Percentiles rank a stretch among this genome's conserved stretches.
Evolutionary conservation across 2,797 vertebrate genomes (phyloP).

Genomic region (Sebastes trivittatus): DNA sequence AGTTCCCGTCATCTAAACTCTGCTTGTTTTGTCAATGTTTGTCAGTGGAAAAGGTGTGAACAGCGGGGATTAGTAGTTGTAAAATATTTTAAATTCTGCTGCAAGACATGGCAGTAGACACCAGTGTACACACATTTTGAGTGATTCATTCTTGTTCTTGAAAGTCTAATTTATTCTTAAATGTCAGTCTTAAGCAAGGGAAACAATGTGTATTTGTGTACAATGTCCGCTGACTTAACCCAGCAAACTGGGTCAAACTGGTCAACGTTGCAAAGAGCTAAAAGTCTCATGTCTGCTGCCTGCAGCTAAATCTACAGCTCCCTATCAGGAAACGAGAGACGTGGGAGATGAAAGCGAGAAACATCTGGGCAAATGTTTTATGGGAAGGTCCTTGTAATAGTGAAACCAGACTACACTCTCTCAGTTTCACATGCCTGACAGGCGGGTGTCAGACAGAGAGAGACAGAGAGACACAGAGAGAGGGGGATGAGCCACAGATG

Average conservation of each 20-base stretch:
- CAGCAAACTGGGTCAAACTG: not conserved
- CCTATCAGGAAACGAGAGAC: slow-evolving; percentile 15
- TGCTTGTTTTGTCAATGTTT: no score
- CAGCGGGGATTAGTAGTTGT: no score
- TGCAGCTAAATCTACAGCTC: not conserved
- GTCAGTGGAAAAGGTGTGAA: no score
- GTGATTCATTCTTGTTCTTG: no score
- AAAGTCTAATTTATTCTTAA: no score
- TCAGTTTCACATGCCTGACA: slow-evolving; percentile 1
- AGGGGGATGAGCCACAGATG: not conserved
- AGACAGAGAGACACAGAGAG: no score
- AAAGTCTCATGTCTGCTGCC: not conserved
- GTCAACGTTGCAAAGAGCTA: no score
- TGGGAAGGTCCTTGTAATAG: slow-evolving; percentile 7
- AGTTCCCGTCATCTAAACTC: no score
- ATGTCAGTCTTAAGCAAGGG: no score
- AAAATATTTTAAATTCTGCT: no score
- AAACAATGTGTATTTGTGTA: not conserved
- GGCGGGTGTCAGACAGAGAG: not conserved
- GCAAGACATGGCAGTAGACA: no score
- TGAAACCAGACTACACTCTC: slow-evolving; percentile 34
- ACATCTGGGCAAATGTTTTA: slow-evolving; percentile 13
- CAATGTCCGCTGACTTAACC: not conserved
- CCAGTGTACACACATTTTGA: no score
- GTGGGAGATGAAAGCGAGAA: not conserved